Evolutionary conservation across 2,113 vertebrate species (phyloP), one percentile per base, ranked within the genome.

Genomic region (Sylvilagus bachmani): DNA sequence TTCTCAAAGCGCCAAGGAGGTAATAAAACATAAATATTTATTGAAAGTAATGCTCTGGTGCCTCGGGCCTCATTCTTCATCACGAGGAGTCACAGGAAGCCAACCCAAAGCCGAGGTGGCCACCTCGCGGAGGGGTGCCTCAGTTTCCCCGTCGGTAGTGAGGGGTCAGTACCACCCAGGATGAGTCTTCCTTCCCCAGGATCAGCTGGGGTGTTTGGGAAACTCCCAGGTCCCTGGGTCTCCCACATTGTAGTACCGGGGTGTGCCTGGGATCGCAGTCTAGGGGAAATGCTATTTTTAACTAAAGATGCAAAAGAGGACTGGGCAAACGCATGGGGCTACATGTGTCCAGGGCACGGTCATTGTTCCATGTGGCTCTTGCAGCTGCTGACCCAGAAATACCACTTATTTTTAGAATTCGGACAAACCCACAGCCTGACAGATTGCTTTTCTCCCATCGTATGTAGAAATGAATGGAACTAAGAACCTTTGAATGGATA

Each of bases 361-460:
- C 74, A 55, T 95, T 80, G 79, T 92, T 93, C 89, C 38, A 0
- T 29, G 80, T 84, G 75, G 80, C n/a, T 86, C 80, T 94, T 95
- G 75, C 80, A 96, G 95, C 89, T 89, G 83, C 93, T 97, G 90
- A 93, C 87, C 87, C 93, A 96, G 96, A 97, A 93, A 97, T 44
- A 75, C 4, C 5, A 61, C 69, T 94, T 96, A 95, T 91, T 96
- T 97, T 97, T 96, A 95, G 95, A 91, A 91, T 94, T 78, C 73
- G 62, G 83, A 80, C 91, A 84, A 91, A 81, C n/a, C 67, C 88
- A n/a, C 49, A 69, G 87, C 49, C 89, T 85, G 84, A 84, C 6
- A 4, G 61, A 67, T 90, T 62, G 44, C 38, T 81, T 92, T 90
- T 78, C 82, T 61, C 71, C 61, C 14, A 51, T 29, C 36, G 36